Evolutionary conservation across 2,113 vertebrate genomes (phyloP).

Genomic region (Mirza zaza): DNA sequence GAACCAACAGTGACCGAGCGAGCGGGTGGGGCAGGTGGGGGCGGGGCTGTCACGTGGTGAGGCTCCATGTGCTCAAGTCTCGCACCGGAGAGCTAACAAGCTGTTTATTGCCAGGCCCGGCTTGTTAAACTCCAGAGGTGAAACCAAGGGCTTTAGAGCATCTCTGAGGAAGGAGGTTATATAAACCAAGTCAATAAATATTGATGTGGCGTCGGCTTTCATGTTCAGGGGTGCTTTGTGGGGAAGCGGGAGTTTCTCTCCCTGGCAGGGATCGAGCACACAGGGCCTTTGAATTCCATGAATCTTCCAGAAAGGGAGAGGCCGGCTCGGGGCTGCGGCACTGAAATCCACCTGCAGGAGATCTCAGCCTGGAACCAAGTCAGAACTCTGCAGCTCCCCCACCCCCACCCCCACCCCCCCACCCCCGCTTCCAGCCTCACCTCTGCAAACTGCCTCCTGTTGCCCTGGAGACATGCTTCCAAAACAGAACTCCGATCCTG

Average conservation of each 20-base stretch:
- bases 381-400: neutral
- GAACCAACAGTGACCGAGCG: neutral
- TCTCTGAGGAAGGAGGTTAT: neutral
- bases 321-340: neutral
- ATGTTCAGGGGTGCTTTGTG: neutral
- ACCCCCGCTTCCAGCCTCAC: neutral
- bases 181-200: neutral
- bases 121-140: neutral
- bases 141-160: neutral
- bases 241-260: neutral
- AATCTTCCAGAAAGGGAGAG: neutral
- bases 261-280: neutral
- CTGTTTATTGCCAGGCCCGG: neutral
- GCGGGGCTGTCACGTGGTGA: too few relatives aligned
- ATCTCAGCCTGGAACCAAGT: neutral
- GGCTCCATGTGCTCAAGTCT: neutral
- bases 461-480: neutral
- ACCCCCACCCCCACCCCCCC: neutral
- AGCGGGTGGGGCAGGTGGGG: fast-evolving
- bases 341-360: neutral
- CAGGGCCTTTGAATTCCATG: neutral
- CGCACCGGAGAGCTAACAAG: neutral
- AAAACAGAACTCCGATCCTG: neutral
- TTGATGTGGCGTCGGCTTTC: neutral
- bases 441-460: neutral